A percentile compares a stretch with the other conserved stretches of the same genome.
phyloP scores from a whole-genome alignment of 2,797 vertebrate species.

The Taeniopygia guttata region DNA sequence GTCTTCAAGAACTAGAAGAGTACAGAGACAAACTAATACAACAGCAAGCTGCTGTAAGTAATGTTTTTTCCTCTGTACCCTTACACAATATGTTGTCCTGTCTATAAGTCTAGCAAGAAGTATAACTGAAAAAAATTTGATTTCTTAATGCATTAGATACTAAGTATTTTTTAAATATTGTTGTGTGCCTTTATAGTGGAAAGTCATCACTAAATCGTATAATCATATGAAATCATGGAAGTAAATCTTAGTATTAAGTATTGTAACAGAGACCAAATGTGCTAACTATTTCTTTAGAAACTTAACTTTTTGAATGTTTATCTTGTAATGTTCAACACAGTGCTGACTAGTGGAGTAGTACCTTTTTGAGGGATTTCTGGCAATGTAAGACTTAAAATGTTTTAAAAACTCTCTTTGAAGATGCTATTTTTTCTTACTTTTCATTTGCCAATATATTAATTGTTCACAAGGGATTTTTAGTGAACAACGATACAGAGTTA shows the following conservation, averaged over 20 bases:
- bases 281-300: background rate
- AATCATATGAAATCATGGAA: background rate
- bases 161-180: background rate
- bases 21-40: slow-evolving; percentile 92
- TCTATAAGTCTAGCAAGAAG: background rate
- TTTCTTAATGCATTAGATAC: background rate
- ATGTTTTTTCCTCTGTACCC: background rate
- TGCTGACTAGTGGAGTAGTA: background rate
- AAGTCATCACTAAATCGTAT: background rate
- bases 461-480: background rate
- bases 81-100: background rate
- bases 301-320: background rate
- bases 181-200: background rate
- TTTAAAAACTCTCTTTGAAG: background rate
- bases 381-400: background rate
- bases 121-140: background rate
- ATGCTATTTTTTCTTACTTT: background rate
- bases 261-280: background rate
- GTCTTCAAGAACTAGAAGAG: slow-evolving; percentile 92
- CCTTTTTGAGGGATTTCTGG: background rate
- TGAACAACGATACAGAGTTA: background rate
- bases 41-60: slow-evolving; percentile 94
- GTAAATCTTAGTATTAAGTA: background rate
- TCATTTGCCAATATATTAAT: background rate
- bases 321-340: background rate